Conservation (phyloP, 2,888 invertebrate genomes). For the Philonicus albiceps region DNA sequence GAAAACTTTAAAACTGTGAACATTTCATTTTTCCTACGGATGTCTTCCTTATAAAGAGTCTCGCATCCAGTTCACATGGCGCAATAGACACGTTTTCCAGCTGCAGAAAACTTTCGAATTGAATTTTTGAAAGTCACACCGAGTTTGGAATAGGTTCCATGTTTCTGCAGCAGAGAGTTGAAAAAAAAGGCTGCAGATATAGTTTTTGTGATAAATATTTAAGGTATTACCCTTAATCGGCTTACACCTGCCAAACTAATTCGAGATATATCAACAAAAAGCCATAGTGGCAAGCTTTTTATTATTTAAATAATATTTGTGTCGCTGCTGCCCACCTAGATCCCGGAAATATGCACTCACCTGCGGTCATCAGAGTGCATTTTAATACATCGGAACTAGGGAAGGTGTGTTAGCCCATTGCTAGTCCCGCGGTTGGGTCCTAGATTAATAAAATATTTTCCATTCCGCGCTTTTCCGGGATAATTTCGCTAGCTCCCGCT, state of each 20-base stretch:
- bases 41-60: not conserved
- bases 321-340: not conserved
- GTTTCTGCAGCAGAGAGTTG: not conserved
- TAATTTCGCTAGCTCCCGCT: not conserved
- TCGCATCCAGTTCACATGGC: not conserved
- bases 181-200: not conserved
- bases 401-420: not conserved
- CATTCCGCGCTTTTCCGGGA: not conserved
- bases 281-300: not conserved
- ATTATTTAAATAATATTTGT: not conserved
- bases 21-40: not conserved
- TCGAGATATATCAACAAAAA: not conserved
- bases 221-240: not conserved
- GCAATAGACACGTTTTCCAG: not conserved
- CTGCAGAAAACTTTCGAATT: not conserved
- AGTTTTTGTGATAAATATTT: not conserved
- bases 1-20: not conserved
- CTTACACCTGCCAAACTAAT: not conserved
- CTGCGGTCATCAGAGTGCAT: not conserved
- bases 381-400: not conserved
- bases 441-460: conserved; percentile 23
- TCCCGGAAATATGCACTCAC: not conserved
- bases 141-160: not conserved
- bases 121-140: not conserved
- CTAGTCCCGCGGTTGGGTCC: not conserved